Evolutionary conservation across 2,888 invertebrate species (phyloP), one percentile per base, ranked within the genome.

Genomic region (Choreutis nemorana): DNA sequence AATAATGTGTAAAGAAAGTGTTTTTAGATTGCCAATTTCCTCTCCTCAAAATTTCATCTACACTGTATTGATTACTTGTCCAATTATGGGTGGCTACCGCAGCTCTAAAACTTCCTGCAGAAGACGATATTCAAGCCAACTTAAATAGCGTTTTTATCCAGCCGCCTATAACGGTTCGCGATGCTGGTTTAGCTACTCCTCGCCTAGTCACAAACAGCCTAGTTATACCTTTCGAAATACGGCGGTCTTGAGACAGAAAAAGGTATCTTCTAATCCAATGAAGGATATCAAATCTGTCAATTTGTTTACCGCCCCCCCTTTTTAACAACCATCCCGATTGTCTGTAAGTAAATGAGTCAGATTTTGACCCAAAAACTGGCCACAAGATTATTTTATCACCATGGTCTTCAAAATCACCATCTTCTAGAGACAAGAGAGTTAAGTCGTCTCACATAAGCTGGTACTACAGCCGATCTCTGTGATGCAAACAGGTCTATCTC

Each of bases 401-500:
- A n/a, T n/a, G 38, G 26, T 25, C 41, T 28, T 21, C 31, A 21
- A 26, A 38, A 28, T 29, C 35, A 30, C 16, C 39, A 10, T 20
- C 28, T 31, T 23, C 31, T 14, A 26, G 33, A 30, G 14, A 15
- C 14, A 44, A 27, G n/a, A 44, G 31, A 2, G 44, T 43, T 15
- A 46, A 28, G 26, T 44, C 44, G 27, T 46, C 41, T 29, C 13
- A 42, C 42, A 2, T 38, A 37, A 5, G 39, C 35, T 10, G 30
- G 11, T 40, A 31, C 1, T 23, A 10, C 6, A 27, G 24, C 2
- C 38, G 31, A 10, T 40, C 35, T 16, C 14, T 24, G 3, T 42
- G 33, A 4, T 5, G 9, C 2, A 27, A 16, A 29, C 35, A 34
- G 30, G 27, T 23, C 13, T 7, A 26, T 4, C 4, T 29, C 20